Conservation (phyloP, 2,888 invertebrate species). For the Colletes collaris region DNA sequence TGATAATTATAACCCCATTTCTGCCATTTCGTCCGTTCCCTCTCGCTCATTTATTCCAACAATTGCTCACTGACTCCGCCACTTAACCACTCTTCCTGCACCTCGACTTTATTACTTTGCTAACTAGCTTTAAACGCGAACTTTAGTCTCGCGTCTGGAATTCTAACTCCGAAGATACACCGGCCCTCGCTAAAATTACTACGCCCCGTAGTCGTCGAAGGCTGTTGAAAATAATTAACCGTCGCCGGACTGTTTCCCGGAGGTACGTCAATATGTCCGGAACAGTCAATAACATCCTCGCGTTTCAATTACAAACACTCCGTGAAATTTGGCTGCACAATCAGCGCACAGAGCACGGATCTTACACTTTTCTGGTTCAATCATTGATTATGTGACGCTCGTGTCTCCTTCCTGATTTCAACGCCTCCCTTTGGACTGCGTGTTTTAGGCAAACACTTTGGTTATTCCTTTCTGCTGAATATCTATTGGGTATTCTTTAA, state of each 20-base stretch:
- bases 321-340: not conserved
- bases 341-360: too few species aligned
- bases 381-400: too few species aligned
- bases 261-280: constrained; percentile 4
- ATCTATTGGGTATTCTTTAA: too few species aligned
- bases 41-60: constrained; percentile 52
- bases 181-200: constrained; percentile 24
- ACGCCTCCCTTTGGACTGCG: too few species aligned
- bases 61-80: constrained; percentile 55
- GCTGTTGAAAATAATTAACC: constrained; percentile 44
- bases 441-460: too few species aligned
- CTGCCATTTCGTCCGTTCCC: constrained; percentile 12
- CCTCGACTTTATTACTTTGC: constrained; percentile 56
- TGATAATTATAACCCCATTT: constrained; percentile 51
- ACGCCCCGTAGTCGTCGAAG: constrained; percentile 9
- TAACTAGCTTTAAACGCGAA: constrained; percentile 57
- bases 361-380: too few species aligned
- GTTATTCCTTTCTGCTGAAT: too few species aligned
- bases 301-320: not conserved
- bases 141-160: constrained; percentile 49
- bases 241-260: constrained; percentile 3
- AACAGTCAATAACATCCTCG: constrained; percentile 7
- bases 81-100: constrained; percentile 48
- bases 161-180: constrained; percentile 32
- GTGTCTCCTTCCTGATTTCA: too few species aligned